These are phyloP conservation scores for Galeopsomyia nigrocyanea DNA, from an alignment of 2,888 invertebrate genomes.

Conservation along the genomic window DNA sequence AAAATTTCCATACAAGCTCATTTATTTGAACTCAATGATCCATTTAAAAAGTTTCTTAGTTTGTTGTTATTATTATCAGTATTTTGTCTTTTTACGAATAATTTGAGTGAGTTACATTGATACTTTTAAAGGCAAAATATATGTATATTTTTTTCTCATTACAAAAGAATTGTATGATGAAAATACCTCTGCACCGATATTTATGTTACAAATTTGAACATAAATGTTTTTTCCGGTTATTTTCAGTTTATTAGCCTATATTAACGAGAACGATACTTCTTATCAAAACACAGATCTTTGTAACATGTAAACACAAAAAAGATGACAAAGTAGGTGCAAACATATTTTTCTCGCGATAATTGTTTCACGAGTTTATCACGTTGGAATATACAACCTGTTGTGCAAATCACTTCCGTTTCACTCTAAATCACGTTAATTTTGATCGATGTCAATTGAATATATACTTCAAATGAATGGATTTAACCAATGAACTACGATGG, in stretches of 20 bases:
- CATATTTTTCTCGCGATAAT: constrained; percentile 48
- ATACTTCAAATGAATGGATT: constrained; percentile 11
- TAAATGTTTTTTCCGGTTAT: constrained; percentile 55
- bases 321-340: constrained; percentile 60
- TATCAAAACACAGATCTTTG: constrained; percentile 52
- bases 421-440: constrained; percentile 26
- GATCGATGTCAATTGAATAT: constrained; percentile 27
- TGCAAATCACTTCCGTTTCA: constrained; percentile 28
- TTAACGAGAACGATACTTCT: constrained; percentile 51
- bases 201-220: constrained; percentile 32
- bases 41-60: no score
- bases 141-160: no score
- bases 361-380: constrained; percentile 41
- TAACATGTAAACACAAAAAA: constrained; percentile 53
- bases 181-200: not conserved
- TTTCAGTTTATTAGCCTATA: constrained; percentile 62
- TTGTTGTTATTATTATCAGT: no score
- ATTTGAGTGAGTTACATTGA: no score
- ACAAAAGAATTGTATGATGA: no score
- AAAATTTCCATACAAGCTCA: no score
- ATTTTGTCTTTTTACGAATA: no score
- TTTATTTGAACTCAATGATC: no score
- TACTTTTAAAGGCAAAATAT: no score
- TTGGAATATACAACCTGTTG: constrained; percentile 22
- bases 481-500: constrained; percentile 23